A percentile compares a stretch with the other conserved stretches of the same genome.
phyloP scores from a whole-genome alignment of 2,888 invertebrate species.

The Hypena proboscidalis region DNA sequence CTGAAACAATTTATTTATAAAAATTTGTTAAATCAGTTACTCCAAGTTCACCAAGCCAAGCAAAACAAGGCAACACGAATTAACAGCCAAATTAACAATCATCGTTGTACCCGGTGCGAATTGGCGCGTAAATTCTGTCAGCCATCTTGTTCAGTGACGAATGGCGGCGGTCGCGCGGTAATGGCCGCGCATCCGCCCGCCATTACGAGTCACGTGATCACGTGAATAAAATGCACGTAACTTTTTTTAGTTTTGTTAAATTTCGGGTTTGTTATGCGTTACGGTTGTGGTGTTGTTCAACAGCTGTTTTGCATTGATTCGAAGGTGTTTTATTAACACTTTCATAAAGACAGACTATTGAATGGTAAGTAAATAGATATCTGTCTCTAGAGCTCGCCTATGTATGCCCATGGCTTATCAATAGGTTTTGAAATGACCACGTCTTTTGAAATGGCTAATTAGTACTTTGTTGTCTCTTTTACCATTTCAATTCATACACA shows the following conservation, averaged over 20 bases:
- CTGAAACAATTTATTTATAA: no score
- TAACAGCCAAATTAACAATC: conserved; percentile 18
- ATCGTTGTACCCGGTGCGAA: conserved; percentile 45
- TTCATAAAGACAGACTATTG: no score
- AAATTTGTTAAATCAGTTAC: no score
- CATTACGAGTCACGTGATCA: conserved; percentile 47
- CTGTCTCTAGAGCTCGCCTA: no score
- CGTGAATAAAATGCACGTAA: conserved; percentile 36
- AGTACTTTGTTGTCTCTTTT: no score
- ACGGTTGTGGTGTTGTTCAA: conserved; percentile 31
- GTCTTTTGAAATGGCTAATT: no score
- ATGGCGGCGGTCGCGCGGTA: conserved; percentile 53
- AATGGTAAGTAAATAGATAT: no score
- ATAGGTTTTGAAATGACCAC: no score
- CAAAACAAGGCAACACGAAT: conserved; percentile 12
- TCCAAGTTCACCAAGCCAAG: background rate
- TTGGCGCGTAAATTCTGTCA: conserved; percentile 61
- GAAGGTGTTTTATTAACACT: no score
- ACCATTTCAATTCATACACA: no score
- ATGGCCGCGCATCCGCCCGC: conserved; percentile 59
- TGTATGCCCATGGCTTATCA: no score
- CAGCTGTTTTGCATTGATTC: no score
- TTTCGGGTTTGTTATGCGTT: conserved; percentile 32
- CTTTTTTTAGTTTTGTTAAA: conserved; percentile 39
- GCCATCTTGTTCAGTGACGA: conserved; percentile 64